Base-by-base conservation (phyloP, 2,888 invertebrate species). In the Mythimna impura region DNA sequence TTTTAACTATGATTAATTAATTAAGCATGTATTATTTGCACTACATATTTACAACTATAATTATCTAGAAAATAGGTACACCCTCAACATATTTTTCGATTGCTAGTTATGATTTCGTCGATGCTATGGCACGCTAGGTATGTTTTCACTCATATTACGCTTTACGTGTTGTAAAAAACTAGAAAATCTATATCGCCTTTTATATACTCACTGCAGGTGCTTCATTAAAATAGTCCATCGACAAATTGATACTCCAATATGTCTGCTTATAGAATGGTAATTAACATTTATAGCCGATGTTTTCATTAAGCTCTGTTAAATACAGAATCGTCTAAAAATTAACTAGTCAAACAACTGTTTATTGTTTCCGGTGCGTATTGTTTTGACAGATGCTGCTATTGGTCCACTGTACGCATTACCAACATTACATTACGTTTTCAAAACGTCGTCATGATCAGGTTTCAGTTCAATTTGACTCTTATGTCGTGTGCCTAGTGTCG, bases 361-460 rank as follows among this genome's bases (percentile, higher is more conserved):
- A 94, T 94, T 91, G 91, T 94, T 94, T 94, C 94, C 94, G 90
- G 90, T 89, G 89, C 84, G 87, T 90, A 89, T 89, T 93, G 93
- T 94, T 94, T 92, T 94, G 94, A 94, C 95, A 95, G 93, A 94
- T 94, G 94, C 91, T 88, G 88, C 81, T 80, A 83, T 86, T 87
- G 84, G 83, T 76, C 81, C 85, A 72, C 73, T 76, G 78, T 76
- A 72, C 50, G 65, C 68, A 81, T 80, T 76, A 83, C 80, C 75
- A 84, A 82, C 62, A 55, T 75, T 36, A 71, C 63, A 66, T 68
- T 84, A 70, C 84, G 64, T 40, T 67, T 63, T 62, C 66, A 74
- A 77, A 85, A 83, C 69, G 64, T 66, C 71, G 81, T 83, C 73
- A 69, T 52, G 62, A 70, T 69, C 64, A 69, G 66, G 71, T 69